Evolutionary conservation across 2,113 vertebrate genomes (phyloP), one percentile per base, ranked within the genome.

Genomic region (Osmerus mordax): DNA sequence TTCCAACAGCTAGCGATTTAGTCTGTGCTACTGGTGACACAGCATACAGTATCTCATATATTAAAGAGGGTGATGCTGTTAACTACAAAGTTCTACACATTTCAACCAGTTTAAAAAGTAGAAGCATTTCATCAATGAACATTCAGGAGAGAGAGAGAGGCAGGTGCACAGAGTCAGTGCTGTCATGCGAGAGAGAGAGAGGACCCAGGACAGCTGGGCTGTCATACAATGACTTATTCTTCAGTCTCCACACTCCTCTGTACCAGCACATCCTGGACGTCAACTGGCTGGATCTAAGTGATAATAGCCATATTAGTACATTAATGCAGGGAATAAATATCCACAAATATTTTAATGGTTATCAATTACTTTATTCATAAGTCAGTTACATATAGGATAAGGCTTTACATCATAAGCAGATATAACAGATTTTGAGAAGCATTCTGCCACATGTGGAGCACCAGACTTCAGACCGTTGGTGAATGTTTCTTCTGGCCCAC

Each of bases 181-280:
- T 67, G 84, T 86, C 84, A 47, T 69, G 21, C 21, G 73, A 63
- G 72, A 70, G 32, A 36, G 72, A 79, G 72, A 79, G 86, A 88
- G 73, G 75, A 82, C 74, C 69, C 67, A 72, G 18, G 78, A 87
- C 90, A 87, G 88, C 87, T 91, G 89, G 77, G 70, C 74, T 79
- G 85, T 88, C 84, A 75, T 65, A 86, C 81, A 87, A 87, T 84
- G 81, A 89, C 83, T 87, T 89, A 87, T 82, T 86, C 82, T 86
- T 73, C 52, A 76, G 63, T 60, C 67, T 51, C 61, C 68, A 61
- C 32, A 61, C 36, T n/a, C 55, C 65, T 16, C 63, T 56, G 67
- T 62, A 72, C 21, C 53, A 71, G 29, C n/a, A 23, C 65, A 52
- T 18, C 70, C 58, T 65, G 32, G 65, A 69, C 65, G 69, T 54